These are phyloP conservation scores for Lepidonotus clava DNA, from an alignment of 2,888 invertebrate genomes.

Conservation along the genomic window DNA sequence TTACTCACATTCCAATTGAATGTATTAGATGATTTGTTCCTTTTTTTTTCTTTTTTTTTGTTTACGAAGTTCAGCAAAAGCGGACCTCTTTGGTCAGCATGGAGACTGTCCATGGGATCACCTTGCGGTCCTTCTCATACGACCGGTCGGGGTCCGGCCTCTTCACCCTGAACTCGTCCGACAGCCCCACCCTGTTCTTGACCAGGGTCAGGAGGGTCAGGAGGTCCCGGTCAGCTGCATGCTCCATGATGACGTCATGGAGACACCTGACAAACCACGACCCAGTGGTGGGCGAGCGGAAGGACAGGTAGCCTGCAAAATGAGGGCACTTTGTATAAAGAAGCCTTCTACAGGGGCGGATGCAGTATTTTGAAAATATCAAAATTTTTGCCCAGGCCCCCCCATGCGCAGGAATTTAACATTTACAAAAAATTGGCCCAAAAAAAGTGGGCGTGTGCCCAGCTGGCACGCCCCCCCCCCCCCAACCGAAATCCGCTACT, in stretches of 20 bases:
- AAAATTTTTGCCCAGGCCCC: no score
- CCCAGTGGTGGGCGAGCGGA: background rate
- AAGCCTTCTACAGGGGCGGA: background rate
- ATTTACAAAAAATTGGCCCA: no score
- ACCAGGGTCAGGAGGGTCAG: background rate
- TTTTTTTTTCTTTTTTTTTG: no score
- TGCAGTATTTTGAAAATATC: background rate
- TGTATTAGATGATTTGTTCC: no score
- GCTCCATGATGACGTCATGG: background rate
- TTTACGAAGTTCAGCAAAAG: no score
- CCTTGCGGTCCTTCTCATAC: background rate
- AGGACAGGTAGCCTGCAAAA: background rate
- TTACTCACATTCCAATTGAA: no score
- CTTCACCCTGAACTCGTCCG: background rate
- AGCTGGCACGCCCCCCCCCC: no score
- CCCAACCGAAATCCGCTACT: no score
- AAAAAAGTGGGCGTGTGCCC: no score
- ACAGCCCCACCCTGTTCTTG: background rate
- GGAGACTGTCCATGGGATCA: background rate
- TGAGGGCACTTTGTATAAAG: background rate
- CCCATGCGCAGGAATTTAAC: no score
- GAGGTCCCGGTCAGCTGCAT: background rate
- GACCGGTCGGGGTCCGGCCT: background rate
- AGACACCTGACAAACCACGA: constrained; percentile 1
- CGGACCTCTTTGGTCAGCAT: constrained; percentile 3